A percentile compares a stretch with the other conserved stretches of the same genome.
Evolutionary conservation across 1,140 invertebrate species (phyloP).

Genomic region (Elymnias hypermnestra): DNA sequence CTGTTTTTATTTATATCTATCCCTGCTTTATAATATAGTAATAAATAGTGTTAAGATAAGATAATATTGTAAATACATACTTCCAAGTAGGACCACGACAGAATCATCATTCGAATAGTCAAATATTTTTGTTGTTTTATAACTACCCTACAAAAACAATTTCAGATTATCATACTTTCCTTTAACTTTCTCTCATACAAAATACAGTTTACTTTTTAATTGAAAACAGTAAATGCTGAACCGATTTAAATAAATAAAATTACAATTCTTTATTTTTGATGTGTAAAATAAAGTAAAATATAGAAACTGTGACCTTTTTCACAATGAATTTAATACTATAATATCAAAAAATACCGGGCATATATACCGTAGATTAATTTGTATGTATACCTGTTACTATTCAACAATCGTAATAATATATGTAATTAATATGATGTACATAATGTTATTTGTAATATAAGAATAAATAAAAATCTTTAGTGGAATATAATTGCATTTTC

Average conservation of each 20-base stretch:
- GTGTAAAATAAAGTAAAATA: too few species aligned
- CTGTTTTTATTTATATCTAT: conserved; percentile 13
- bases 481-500: conserved; percentile 33
- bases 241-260: background rate
- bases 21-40: conserved; percentile 6
- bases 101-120: too few species aligned
- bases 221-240: too few species aligned
- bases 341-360: conserved; percentile 22
- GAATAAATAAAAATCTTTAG: conserved; percentile 68
- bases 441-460: conserved; percentile 71
- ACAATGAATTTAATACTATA: conserved; percentile 12
- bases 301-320: conserved; percentile 10
- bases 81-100: too few species aligned
- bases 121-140: too few species aligned
- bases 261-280: background rate
- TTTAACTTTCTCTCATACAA: too few species aligned
- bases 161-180: too few species aligned
- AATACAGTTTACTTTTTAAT: too few species aligned
- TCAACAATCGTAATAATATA: conserved; percentile 37
- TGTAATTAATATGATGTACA: conserved; percentile 55
- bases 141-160: too few species aligned
- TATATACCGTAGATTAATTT: conserved; percentile 16
- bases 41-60: conserved; percentile 9
- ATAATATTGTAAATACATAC: conserved; percentile 1
- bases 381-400: conserved; percentile 29